phyloP scores from a whole-genome alignment of 2,888 invertebrate species.

The Geophilus truncorum region DNA sequence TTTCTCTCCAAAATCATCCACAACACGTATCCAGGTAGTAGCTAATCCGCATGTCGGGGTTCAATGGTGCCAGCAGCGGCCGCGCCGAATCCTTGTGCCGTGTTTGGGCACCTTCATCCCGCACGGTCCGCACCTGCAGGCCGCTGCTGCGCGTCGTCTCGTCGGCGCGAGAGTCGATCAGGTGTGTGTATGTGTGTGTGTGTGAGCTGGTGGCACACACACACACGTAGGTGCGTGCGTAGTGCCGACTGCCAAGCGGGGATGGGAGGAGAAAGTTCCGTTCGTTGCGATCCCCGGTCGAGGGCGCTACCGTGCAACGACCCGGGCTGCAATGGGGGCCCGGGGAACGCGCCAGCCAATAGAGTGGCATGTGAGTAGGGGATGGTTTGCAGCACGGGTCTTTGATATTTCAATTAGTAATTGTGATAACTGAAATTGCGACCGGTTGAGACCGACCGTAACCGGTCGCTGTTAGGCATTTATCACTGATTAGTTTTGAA shows the following conservation, averaged over 20 bases:
- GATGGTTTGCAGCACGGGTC: too few relatives aligned
- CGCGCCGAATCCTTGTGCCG: neutral
- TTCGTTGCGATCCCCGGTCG: neutral
- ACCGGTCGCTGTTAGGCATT: too few relatives aligned
- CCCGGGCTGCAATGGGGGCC: neutral
- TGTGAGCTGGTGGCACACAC: neutral
- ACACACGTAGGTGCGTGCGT: neutral
- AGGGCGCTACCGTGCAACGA: constrained; percentile 1
- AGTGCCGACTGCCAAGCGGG: neutral
- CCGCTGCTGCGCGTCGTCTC: neutral
- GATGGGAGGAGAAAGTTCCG: neutral
- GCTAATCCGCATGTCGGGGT: too few relatives aligned
- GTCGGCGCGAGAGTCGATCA: neutral
- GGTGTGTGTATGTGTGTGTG: neutral
- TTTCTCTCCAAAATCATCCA: neutral
- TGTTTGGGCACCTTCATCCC: neutral
- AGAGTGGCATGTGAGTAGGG: too few relatives aligned
- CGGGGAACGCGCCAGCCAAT: neutral
- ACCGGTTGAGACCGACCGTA: too few relatives aligned
- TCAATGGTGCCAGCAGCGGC: neutral
- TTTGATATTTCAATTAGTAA: neutral
- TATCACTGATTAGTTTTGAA: too few relatives aligned
- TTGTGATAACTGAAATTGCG: too few relatives aligned
- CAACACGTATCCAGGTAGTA: neutral
- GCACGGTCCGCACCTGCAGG: neutral